These are phyloP conservation scores for Cataglyphis rosenhaueri DNA, from an alignment of 2,888 invertebrate species.

Conservation along the genomic window DNA sequence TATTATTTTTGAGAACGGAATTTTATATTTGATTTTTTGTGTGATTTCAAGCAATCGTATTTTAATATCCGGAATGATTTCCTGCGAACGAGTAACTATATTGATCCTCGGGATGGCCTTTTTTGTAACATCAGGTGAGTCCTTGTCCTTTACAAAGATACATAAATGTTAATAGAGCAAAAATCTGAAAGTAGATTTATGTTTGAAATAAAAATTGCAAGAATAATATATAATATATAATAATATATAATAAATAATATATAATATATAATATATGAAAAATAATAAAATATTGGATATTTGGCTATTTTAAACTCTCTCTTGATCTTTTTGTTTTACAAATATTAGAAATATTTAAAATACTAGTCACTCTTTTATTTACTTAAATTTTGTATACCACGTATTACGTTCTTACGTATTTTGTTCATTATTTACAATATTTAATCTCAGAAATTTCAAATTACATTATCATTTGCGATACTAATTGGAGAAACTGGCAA, in stretches of 20 bases:
- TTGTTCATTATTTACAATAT: neutral
- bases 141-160: neutral
- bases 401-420: neutral
- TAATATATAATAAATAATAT: too few species aligned
- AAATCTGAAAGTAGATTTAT: neutral
- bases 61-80: slow-evolving; percentile 50
- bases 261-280: too few species aligned
- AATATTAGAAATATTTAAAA: neutral
- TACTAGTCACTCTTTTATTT: neutral
- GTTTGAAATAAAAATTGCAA: neutral
- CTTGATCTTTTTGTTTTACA: too few species aligned
- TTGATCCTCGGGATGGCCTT: slow-evolving; percentile 55
- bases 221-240: neutral
- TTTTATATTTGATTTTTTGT: slow-evolving; percentile 8
- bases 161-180: neutral
- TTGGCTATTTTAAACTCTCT: neutral
- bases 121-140: slow-evolving; percentile 61
- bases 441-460: neutral
- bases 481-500: too few species aligned
- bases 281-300: neutral
- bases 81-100: slow-evolving; percentile 20
- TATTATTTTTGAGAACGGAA: neutral
- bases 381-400: neutral
- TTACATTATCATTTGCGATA: neutral
- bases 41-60: neutral